A percentile compares a stretch with the other conserved stretches of the same genome.
These are phyloP conservation scores for Chinchilla lanigera DNA, from an alignment of 2,113 vertebrate species.

Conservation along the genomic window DNA sequence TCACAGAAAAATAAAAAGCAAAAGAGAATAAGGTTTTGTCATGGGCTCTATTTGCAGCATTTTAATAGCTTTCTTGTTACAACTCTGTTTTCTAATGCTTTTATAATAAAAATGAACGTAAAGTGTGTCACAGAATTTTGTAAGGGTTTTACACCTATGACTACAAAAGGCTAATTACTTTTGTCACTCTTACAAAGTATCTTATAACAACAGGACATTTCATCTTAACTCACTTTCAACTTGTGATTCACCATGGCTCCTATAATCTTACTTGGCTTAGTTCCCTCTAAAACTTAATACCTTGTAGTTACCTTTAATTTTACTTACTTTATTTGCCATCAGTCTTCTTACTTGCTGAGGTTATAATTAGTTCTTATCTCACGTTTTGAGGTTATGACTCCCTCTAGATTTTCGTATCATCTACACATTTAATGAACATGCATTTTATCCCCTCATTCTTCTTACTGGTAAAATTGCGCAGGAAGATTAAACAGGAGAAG, in stretches of 20 bases:
- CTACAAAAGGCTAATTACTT: constrained; percentile 5
- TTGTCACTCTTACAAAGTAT: constrained; percentile 1
- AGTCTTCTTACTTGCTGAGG: constrained; percentile 3
- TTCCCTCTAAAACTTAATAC: constrained; percentile 48
- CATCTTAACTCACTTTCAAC: constrained; percentile 27
- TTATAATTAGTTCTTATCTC: constrained; percentile 44
- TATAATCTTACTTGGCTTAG: not conserved
- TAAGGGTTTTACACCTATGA: not conserved
- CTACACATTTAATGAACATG: constrained; percentile 27
- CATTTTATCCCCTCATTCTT: not conserved
- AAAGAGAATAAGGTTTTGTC: not conserved
- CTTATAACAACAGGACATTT: constrained; percentile 20
- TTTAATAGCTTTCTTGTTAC: constrained; percentile 24
- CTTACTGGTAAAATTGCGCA: not conserved
- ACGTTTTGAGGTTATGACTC: not conserved
- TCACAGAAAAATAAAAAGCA: constrained; percentile 8
- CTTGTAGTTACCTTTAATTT: constrained; percentile 15
- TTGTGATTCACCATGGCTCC: constrained; percentile 12
- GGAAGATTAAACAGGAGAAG: not conserved
- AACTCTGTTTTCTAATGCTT: constrained; percentile 46
- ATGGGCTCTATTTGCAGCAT: not conserved
- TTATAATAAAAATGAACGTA: constrained; percentile 51
- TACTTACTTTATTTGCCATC: not conserved
- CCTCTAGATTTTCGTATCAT: not conserved
- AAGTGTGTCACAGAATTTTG: constrained; percentile 26